Percentiles rank a stretch among this genome's conserved stretches.
These are phyloP conservation scores for Gallinago undulata DNA, from an alignment of 2,113 vertebrate genomes.

Conservation along the genomic window DNA sequence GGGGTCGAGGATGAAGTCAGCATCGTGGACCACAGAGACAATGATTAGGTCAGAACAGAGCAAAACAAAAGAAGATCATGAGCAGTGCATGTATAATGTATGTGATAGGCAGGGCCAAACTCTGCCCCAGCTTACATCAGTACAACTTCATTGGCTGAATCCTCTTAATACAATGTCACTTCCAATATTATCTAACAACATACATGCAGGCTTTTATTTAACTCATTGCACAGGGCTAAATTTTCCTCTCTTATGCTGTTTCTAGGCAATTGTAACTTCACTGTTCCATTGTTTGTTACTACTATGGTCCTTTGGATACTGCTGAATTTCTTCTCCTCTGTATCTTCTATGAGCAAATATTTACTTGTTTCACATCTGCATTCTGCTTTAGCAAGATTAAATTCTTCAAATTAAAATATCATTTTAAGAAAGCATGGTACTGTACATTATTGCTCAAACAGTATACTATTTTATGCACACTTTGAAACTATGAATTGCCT, in stretches of 20 bases:
- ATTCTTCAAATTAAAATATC: neutral
- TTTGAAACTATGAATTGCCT: neutral
- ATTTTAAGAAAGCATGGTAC: neutral
- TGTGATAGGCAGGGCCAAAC: neutral
- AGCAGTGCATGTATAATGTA: neutral
- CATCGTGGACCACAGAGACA: neutral
- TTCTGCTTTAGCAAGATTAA: neutral
- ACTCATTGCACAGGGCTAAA: neutral
- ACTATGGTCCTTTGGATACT: neutral
- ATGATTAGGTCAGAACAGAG: neutral
- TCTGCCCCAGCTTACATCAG: neutral
- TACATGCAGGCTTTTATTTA: neutral
- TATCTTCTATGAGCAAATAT: neutral
- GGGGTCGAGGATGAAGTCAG: neutral
- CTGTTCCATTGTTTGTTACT: neutral
- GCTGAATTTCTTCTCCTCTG: neutral
- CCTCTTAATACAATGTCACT: slow-evolving; percentile 9
- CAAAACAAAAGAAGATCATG: neutral
- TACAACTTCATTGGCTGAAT: neutral
- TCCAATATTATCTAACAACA: slow-evolving; percentile 9
- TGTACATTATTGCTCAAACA: neutral
- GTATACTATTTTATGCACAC: neutral
- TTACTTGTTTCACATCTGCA: neutral
- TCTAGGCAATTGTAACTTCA: neutral
- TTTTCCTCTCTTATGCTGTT: neutral